Evolutionary conservation across 1,140 invertebrate genomes (phyloP).

Genomic region (Chionoecetes opilio): DNA sequence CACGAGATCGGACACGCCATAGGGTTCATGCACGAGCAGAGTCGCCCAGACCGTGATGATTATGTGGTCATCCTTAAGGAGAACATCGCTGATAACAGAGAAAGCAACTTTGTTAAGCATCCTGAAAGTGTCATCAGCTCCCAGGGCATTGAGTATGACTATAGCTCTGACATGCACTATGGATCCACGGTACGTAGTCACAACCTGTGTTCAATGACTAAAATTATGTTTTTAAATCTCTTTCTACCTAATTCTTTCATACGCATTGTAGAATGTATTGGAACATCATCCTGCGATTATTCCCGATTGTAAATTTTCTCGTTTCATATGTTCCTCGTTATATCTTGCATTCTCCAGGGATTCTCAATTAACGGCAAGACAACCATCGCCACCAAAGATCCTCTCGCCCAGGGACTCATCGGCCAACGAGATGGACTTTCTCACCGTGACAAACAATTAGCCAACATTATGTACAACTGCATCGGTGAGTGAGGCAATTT

Average conservation of each 20-base stretch:
- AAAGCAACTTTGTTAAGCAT: background rate
- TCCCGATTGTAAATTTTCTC: background rate
- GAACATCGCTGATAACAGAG: background rate
- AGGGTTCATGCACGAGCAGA: slow-evolving; percentile 1
- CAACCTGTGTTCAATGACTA: too few relatives aligned
- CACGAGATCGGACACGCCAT: slow-evolving; percentile 55
- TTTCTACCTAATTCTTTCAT: too few relatives aligned
- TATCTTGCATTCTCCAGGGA: slow-evolving; percentile 52
- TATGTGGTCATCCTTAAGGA: background rate
- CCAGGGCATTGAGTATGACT: background rate
- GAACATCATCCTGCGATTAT: too few relatives aligned
- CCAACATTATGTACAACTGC: slow-evolving; percentile 80
- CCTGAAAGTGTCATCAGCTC: background rate
- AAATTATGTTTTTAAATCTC: too few relatives aligned
- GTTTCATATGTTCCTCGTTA: background rate
- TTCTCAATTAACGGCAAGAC: slow-evolving; percentile 74
- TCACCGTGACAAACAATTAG: slow-evolving; percentile 79
- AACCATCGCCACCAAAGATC: slow-evolving; percentile 77
- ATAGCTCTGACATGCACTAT: slow-evolving; percentile 43
- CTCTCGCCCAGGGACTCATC: slow-evolving; percentile 71
- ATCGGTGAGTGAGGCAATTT: slow-evolving; percentile 53
- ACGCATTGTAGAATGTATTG: too few relatives aligned
- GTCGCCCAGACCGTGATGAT: slow-evolving; percentile 33
- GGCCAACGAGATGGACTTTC: slow-evolving; percentile 74
- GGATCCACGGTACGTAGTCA: background rate